Evolutionary conservation across 1,140 invertebrate genomes (phyloP).

Genomic region (Lordiphosa stackelbergi): DNA sequence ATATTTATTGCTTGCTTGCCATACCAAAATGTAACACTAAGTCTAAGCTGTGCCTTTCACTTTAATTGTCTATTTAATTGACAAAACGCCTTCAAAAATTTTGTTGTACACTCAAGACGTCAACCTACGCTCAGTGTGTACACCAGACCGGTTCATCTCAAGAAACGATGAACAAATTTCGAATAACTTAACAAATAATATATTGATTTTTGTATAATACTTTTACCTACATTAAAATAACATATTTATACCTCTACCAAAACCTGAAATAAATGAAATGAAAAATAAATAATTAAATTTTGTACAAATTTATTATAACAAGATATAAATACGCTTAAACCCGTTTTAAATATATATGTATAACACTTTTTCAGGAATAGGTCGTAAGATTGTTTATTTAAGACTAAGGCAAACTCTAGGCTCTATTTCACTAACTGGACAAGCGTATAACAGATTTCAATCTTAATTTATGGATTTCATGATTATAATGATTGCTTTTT

Average conservation of each 20-base stretch:
- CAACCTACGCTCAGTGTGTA: constrained; percentile 1
- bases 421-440: constrained; percentile 41
- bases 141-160: constrained; percentile 10
- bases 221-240: neutral
- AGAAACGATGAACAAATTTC: neutral
- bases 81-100: neutral
- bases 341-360: constrained; percentile 34
- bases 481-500: constrained; percentile 7
- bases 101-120: neutral
- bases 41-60: too few species aligned
- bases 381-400: constrained; percentile 33
- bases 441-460: constrained; percentile 53
- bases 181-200: neutral
- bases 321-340: constrained; percentile 60
- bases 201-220: constrained; percentile 1
- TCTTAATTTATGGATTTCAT: constrained; percentile 36
- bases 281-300: constrained; percentile 13
- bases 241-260: neutral
- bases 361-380: constrained; percentile 42
- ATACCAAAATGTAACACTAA: too few species aligned
- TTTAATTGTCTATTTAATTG: neutral
- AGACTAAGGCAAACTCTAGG: constrained; percentile 62
- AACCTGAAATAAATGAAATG: neutral
- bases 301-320: constrained; percentile 41
- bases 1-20: too few species aligned